Conservation (phyloP, 2,888 invertebrate genomes). For the Zhuqinia jingwanae region DNA sequence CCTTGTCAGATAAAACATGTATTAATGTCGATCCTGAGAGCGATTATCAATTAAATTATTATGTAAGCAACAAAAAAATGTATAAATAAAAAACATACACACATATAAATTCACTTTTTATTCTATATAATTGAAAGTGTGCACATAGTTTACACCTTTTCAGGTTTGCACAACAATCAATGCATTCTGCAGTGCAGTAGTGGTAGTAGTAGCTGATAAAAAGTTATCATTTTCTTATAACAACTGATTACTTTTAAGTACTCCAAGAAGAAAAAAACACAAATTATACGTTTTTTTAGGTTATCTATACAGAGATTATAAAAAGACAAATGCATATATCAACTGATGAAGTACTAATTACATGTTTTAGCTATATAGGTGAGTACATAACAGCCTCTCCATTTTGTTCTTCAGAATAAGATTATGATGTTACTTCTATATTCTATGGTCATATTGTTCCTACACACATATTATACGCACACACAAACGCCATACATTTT, state of each 20-base stretch:
- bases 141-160: background rate
- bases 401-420: background rate
- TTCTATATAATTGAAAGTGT: background rate
- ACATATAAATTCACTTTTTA: background rate
- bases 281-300: background rate
- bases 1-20: background rate
- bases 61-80: background rate
- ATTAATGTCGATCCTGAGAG: background rate
- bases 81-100: too few relatives aligned
- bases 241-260: constrained; percentile 21
- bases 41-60: constrained; percentile 4
- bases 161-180: background rate
- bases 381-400: background rate
- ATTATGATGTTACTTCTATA: background rate
- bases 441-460: background rate
- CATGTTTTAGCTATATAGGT: background rate
- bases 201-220: too few relatives aligned
- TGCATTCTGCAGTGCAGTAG: background rate
- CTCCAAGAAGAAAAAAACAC: background rate
- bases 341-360: constrained; percentile 67
- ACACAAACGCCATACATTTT: background rate
- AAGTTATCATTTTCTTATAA: too few relatives aligned
- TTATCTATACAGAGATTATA: background rate
- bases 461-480: background rate
- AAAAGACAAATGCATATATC: background rate